Evolutionary conservation across 2,113 vertebrate genomes (phyloP), one percentile per base, ranked within the genome.

Genomic region (Bostrychus sinensis): DNA sequence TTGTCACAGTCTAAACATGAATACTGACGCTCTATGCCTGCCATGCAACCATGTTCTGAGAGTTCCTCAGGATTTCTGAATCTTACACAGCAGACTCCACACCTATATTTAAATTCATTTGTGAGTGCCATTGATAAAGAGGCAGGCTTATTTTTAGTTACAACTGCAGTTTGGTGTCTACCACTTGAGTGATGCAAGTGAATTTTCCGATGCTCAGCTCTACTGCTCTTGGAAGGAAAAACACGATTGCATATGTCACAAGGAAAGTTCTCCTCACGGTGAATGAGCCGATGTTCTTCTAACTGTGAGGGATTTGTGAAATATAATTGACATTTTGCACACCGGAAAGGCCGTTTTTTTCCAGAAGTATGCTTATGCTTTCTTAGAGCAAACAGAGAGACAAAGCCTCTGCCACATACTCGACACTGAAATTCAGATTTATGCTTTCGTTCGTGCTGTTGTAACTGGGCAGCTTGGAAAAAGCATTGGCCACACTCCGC

Each of bases 371-470:
- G 89, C 62, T 92, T 92, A 51, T 93, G 92, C 36, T 87, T 92
- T n/a, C 89, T 89, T 20, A 93, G 58, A 0, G 89, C 89, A 74
- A 92, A 92, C 36, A 90, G 78, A 1, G 92, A 86, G n/a, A 91
- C 86, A 38, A 93, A 93, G 3, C 92, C 92, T 41, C 89, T 87
- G 34, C 91, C 88, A 7, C 92, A 93, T n/a, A 81, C 85, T 56
- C 88, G 88, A 81, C 92, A 93, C 75, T 93, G 90, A 68, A 89
- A 93, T 68, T 93, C 91, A 10, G 91, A 91, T 58, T 90, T 90
- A 81, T 93, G 92, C 83, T 88, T 92, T 28, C 91, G 85, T 46
- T 90, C 86, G 62, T 93, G 92, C n/a, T 92, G 91, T 65, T 90
- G 90, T 60, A 93, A 66, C 48, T 93, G 90, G 2, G 79, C 74